Evolutionary conservation across 2,888 invertebrate species (phyloP).

Genomic region (Galerucella calmariensis): DNA sequence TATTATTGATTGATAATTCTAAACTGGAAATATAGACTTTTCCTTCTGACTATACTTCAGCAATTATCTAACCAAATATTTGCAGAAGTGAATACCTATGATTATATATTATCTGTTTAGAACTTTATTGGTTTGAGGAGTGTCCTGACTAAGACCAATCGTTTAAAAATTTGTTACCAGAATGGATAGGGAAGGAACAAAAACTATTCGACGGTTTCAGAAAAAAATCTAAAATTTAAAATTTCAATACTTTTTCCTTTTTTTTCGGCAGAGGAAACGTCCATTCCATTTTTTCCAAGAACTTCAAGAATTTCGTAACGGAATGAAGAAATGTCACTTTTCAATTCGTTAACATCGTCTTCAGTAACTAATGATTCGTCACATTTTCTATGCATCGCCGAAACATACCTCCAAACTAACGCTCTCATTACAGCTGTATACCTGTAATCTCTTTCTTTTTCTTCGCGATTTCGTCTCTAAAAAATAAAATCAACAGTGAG

Average conservation of each 20-base stretch:
- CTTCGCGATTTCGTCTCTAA: conserved; percentile 70
- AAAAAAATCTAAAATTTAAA: too few relatives aligned
- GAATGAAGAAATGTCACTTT: conserved; percentile 92
- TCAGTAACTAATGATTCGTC: conserved; percentile 91
- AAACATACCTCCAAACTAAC: conserved; percentile 91
- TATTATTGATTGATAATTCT: too few relatives aligned
- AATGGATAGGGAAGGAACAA: too few relatives aligned
- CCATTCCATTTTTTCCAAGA: conserved; percentile 88
- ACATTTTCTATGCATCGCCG: conserved; percentile 84
- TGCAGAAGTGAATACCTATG: too few relatives aligned
- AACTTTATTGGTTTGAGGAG: too few relatives aligned
- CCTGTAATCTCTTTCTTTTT: conserved; percentile 75
- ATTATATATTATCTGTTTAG: too few relatives aligned
- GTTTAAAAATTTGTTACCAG: too few relatives aligned
- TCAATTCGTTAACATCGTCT: conserved; percentile 93
- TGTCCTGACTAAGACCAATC: too few relatives aligned
- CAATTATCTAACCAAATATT: too few relatives aligned
- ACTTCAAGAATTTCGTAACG: conserved; percentile 92
- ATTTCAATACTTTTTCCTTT: conserved; percentile 75
- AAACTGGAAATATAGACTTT: too few relatives aligned
- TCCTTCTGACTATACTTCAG: too few relatives aligned
- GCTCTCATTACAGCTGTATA: conserved; percentile 89
- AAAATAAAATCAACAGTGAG: conserved; percentile 27
- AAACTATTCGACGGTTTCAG: too few relatives aligned
- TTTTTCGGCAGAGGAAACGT: conserved; percentile 78